phyloP scores from a whole-genome alignment of 2,113 vertebrate species.

The Anseranas semipalmata region DNA sequence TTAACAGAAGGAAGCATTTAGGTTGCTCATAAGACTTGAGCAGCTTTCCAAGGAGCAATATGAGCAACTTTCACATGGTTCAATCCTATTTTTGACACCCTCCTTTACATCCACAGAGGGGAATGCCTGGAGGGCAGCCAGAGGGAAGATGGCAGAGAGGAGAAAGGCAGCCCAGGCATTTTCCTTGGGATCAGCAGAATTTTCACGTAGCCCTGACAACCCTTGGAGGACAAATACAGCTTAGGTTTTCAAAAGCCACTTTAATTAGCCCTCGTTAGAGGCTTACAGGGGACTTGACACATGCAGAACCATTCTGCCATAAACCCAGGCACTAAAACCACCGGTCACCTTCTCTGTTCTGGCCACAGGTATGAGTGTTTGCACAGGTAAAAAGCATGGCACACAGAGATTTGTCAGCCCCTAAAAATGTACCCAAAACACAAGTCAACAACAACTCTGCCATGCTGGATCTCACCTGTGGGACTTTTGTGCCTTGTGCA shows the following conservation, averaged over 20 bases:
- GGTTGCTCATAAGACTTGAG: background rate
- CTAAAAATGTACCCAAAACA: background rate
- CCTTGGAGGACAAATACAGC: background rate
- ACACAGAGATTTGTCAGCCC: too few relatives aligned
- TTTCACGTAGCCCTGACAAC: background rate
- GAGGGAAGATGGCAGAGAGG: background rate
- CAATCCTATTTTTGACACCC: background rate
- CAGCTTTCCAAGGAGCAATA: background rate
- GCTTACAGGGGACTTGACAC: too few relatives aligned
- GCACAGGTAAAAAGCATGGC: background rate
- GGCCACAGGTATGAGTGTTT: background rate
- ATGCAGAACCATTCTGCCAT: accelerated
- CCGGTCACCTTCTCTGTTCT: background rate
- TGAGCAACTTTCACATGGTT: accelerated
- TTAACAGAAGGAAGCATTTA: constrained; percentile 15
- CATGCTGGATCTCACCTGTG: background rate
- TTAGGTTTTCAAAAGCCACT: background rate
- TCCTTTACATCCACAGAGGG: background rate
- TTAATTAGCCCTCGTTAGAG: background rate
- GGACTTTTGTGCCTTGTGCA: background rate
- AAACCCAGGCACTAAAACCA: background rate
- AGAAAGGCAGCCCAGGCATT: background rate
- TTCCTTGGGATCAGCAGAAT: background rate
- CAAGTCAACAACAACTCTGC: background rate
- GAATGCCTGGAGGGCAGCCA: accelerated